Conservation (phyloP, 2,113 vertebrate genomes). For the Sciurus niger region DNA sequence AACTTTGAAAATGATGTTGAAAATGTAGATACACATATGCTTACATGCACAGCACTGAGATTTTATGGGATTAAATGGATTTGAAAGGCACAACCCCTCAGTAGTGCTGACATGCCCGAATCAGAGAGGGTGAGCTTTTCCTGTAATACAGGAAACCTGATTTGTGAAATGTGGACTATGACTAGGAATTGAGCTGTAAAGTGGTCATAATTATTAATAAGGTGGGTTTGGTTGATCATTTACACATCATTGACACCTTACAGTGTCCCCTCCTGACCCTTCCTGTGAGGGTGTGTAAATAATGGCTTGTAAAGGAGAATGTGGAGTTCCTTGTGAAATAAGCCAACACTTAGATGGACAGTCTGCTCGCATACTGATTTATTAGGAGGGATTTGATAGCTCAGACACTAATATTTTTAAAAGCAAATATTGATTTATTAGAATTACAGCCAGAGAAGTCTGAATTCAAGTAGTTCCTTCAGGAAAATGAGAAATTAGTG, state of each 20-base stretch:
- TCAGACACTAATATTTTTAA: constrained; percentile 39
- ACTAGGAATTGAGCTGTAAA: not conserved
- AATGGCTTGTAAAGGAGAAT: not conserved
- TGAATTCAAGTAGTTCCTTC: not conserved
- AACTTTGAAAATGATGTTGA: constrained; percentile 55
- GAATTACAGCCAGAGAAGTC: constrained; percentile 27
- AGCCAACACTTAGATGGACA: not conserved
- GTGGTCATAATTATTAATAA: not conserved
- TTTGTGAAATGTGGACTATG: not conserved
- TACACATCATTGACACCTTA: not conserved
- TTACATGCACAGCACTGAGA: not conserved
- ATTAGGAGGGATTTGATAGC: not conserved
- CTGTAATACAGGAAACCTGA: not conserved
- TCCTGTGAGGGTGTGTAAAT: not conserved
- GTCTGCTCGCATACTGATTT: constrained; percentile 33
- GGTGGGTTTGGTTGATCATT: not conserved
- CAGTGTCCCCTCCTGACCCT: not conserved
- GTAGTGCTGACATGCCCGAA: not conserved
- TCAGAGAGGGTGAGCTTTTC: constrained; percentile 50
- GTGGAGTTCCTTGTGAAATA: not conserved
- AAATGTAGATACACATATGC: fast-evolving
- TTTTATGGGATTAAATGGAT: constrained; percentile 65
- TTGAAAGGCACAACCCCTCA: constrained; percentile 26
- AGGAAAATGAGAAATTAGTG: not conserved
- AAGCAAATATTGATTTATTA: constrained; percentile 42